Percentiles rank a stretch among this genome's conserved stretches.
These are phyloP conservation scores for Urosaurus nigricauda DNA, from an alignment of 2,797 vertebrate species.

Conservation along the genomic window DNA sequence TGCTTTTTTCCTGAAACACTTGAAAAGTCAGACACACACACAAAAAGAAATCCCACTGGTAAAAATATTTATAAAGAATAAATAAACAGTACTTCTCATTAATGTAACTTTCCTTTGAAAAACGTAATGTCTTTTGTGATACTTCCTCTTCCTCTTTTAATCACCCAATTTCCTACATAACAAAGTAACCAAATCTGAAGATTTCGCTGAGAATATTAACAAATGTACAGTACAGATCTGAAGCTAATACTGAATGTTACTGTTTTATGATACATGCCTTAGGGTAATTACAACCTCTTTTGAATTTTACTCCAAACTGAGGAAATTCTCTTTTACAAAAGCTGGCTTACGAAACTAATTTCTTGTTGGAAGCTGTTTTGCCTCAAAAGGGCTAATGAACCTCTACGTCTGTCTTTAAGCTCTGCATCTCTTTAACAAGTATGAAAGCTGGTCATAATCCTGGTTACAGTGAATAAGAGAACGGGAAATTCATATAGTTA, in stretches of 20 bases:
- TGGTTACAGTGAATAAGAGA: not conserved
- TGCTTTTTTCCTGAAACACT: not conserved
- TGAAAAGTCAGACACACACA: not conserved
- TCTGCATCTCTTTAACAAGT: conserved; percentile 12
- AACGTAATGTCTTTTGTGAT: not conserved
- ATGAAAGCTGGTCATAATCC: not conserved
- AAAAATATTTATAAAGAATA: not conserved
- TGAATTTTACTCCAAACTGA: not conserved
- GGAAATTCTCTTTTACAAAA: not conserved
- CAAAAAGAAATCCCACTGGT: not conserved
- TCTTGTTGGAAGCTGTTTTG: not conserved
- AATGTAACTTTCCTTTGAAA: not conserved
- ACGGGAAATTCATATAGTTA: not conserved
- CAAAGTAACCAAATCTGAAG: not conserved
- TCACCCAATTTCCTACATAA: not conserved
- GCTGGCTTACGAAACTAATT: not conserved
- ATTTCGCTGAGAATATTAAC: not conserved
- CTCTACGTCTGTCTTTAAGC: not conserved
- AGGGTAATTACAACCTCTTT: not conserved
- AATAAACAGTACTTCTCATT: not conserved
- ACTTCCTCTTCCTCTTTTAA: not conserved
- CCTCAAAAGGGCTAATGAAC: not conserved
- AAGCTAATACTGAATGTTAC: not conserved
- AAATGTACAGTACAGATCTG: not conserved
- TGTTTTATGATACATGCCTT: not conserved